Conservation (phyloP, 2,113 vertebrate genomes). For the Erythrocercus mccallii region DNA sequence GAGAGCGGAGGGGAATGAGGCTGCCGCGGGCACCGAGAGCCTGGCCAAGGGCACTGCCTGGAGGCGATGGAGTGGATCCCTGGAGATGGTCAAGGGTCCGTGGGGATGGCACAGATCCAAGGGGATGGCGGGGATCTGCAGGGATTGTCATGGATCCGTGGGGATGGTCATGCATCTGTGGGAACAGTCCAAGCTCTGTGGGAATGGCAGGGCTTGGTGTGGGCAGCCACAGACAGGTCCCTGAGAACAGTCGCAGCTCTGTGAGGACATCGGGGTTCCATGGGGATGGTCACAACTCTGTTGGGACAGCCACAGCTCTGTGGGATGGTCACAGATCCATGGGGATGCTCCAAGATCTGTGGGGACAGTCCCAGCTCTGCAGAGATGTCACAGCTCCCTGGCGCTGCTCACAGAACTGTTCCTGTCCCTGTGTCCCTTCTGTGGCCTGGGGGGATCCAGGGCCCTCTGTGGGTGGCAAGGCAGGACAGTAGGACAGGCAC, state of each 20-base stretch:
- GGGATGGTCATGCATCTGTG: too few relatives aligned
- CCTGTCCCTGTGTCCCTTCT: background rate
- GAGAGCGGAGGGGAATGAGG: background rate
- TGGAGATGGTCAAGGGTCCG: fast-evolving
- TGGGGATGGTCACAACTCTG: background rate
- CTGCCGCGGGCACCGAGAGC: background rate
- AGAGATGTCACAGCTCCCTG: background rate
- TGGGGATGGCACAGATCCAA: fast-evolving
- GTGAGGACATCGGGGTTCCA: fast-evolving
- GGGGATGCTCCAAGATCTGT: fast-evolving
- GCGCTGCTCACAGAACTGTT: fast-evolving
- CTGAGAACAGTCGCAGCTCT: background rate
- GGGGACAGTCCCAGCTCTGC: background rate
- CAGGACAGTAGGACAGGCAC: background rate
- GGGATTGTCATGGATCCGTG: fast-evolving
- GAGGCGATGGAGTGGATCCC: background rate
- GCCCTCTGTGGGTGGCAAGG: background rate
- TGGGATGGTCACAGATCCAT: fast-evolving
- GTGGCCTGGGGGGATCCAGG: background rate
- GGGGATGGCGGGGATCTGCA: background rate
- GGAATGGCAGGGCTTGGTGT: too few relatives aligned
- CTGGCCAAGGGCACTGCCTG: background rate
- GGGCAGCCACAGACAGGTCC: background rate
- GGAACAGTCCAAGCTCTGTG: background rate
- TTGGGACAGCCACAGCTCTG: background rate